These are phyloP conservation scores for Sylvia borin DNA, from an alignment of 2,797 vertebrate species.

Conservation along the genomic window DNA sequence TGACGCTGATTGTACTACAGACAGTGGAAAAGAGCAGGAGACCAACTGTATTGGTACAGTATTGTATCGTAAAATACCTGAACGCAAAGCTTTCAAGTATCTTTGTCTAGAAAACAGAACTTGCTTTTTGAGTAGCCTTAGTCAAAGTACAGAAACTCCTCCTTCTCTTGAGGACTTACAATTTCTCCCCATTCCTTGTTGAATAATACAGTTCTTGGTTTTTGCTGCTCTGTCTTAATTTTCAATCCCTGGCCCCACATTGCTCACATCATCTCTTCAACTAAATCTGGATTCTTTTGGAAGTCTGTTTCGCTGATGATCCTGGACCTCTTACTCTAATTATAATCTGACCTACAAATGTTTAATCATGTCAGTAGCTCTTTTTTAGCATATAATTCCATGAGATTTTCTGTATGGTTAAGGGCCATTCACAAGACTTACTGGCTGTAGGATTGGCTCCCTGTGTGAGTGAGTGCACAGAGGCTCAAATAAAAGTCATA, in stretches of 20 bases:
- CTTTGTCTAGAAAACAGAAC: background rate
- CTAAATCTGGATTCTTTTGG: background rate
- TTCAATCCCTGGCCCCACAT: background rate
- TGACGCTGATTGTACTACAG: background rate
- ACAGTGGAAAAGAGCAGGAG: background rate
- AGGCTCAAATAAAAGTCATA: background rate
- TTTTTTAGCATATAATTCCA: background rate
- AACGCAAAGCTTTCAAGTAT: background rate
- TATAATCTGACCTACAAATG: background rate
- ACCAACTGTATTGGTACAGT: background rate
- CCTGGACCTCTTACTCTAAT: background rate
- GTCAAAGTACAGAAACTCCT: background rate
- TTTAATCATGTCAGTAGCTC: background rate
- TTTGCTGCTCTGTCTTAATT: background rate
- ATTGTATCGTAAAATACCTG: background rate
- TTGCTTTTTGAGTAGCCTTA: background rate
- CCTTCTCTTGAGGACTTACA: background rate
- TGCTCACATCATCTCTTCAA: background rate
- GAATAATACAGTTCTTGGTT: background rate
- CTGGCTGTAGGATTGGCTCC: background rate
- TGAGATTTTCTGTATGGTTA: background rate
- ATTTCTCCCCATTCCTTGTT: background rate
- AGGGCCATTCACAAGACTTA: background rate
- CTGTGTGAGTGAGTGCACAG: background rate
- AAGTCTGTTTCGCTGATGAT: background rate